A percentile compares a stretch with the other conserved stretches of the same genome.
These are phyloP conservation scores for Abscondita cerata DNA, from an alignment of 2,888 invertebrate species.

Conservation along the genomic window DNA sequence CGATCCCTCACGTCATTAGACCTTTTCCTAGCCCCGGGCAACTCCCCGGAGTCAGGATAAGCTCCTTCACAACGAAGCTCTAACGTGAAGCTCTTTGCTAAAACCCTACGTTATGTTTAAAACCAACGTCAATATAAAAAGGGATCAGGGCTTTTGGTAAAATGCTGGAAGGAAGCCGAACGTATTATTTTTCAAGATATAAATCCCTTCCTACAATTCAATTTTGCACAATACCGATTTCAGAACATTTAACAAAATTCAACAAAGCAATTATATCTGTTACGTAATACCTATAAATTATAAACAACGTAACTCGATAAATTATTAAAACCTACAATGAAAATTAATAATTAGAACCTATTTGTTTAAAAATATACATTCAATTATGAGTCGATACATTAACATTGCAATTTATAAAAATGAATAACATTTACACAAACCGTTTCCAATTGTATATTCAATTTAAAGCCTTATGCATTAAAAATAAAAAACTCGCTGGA, in stretches of 20 bases:
- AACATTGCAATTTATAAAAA: too few relatives aligned
- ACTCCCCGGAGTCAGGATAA: slow-evolving; percentile 44
- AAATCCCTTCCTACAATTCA: slow-evolving; percentile 4
- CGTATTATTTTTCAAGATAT: slow-evolving; percentile 23
- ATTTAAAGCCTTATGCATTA: too few relatives aligned
- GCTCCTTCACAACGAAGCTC: slow-evolving; percentile 43
- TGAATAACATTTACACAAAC: too few relatives aligned
- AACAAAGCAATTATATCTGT: background rate
- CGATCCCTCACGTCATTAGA: slow-evolving; percentile 54
- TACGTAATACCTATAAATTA: too few relatives aligned
- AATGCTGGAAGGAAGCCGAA: slow-evolving; percentile 20
- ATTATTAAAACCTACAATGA: too few relatives aligned
- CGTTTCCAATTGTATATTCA: too few relatives aligned
- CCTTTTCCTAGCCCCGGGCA: slow-evolving; percentile 38
- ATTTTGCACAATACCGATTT: slow-evolving; percentile 4
- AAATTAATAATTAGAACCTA: too few relatives aligned
- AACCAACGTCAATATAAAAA: slow-evolving; percentile 41
- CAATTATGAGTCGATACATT: too few relatives aligned
- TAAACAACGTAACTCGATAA: too few relatives aligned
- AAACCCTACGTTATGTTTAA: slow-evolving; percentile 34
- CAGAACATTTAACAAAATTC: slow-evolving; percentile 2
- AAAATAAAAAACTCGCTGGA: too few relatives aligned
- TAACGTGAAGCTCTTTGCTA: slow-evolving; percentile 36
- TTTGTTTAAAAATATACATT: too few relatives aligned
- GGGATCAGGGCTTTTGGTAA: slow-evolving; percentile 31